Conservation (phyloP, 2,888 invertebrate species). For the Unio delphinus region DNA sequence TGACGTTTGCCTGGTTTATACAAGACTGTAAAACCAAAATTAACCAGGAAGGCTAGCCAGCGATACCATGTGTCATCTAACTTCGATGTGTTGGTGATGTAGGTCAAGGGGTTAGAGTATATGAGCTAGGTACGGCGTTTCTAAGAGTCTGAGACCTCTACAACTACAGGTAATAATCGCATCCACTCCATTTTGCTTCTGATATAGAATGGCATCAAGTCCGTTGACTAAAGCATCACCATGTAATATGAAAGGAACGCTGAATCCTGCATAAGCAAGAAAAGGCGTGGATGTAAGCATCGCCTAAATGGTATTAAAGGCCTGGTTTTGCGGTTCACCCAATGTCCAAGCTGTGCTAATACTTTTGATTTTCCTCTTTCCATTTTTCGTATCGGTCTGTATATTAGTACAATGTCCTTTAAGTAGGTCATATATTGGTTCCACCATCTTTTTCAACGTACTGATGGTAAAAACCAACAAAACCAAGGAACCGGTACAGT, state of each 20-base stretch:
- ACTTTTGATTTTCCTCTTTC: neutral
- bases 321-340: constrained; percentile 4
- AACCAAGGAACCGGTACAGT: constrained; percentile 14
- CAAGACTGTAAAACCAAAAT: constrained; percentile 13
- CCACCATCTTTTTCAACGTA: constrained; percentile 8
- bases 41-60: constrained; percentile 14
- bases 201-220: neutral
- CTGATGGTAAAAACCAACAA: constrained; percentile 15
- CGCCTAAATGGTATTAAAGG: constrained; percentile 5
- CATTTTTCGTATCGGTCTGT: neutral
- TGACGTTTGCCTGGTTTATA: constrained; percentile 16
- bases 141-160: constrained; percentile 5
- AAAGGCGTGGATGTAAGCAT: constrained; percentile 5
- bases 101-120: constrained; percentile 26
- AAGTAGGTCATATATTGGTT: constrained; percentile 10
- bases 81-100: constrained; percentile 19
- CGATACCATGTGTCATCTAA: constrained; percentile 16
- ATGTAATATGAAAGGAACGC: constrained; percentile 10
- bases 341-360: neutral
- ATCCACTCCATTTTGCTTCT: constrained; percentile 6
- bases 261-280: constrained; percentile 8
- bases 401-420: neutral
- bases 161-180: constrained; percentile 6
- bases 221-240: constrained; percentile 3
- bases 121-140: constrained; percentile 26